These are phyloP conservation scores for Gymnoscelis rufifasciata DNA, from an alignment of 2,888 invertebrate species.

Conservation along the genomic window DNA sequence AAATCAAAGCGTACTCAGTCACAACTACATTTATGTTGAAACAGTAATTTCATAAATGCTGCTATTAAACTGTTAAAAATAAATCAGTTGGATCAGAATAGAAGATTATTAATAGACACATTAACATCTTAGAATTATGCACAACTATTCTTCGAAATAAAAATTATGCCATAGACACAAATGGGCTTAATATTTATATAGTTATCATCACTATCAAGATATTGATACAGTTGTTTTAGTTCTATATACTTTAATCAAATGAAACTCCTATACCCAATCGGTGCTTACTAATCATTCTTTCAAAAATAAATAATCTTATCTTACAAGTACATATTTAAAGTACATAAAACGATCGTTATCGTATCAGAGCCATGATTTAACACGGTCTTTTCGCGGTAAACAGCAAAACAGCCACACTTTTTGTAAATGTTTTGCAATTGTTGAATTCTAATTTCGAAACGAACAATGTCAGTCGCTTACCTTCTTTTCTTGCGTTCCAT, in stretches of 20 bases:
- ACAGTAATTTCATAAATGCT: too few relatives aligned
- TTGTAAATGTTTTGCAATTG: constrained; percentile 1
- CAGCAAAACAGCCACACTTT: background rate
- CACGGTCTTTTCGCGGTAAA: background rate
- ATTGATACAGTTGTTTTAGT: background rate
- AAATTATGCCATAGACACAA: too few relatives aligned
- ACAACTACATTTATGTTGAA: too few relatives aligned
- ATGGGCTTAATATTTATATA: too few relatives aligned
- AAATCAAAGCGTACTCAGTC: too few relatives aligned
- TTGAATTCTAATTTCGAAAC: constrained; percentile 18
- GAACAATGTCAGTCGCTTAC: constrained; percentile 36
- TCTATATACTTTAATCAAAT: background rate
- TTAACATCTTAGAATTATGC: too few relatives aligned
- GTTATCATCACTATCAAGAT: too few relatives aligned
- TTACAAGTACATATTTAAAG: background rate
- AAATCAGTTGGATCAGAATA: too few relatives aligned
- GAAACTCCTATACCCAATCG: background rate
- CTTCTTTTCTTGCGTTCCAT: constrained; percentile 33
- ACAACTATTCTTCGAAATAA: too few relatives aligned
- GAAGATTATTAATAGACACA: too few relatives aligned
- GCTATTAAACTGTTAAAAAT: too few relatives aligned
- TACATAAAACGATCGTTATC: background rate
- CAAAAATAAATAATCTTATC: background rate
- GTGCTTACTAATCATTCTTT: background rate
- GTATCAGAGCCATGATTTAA: background rate